Conservation (phyloP, 2,888 invertebrate species). For the Caenorhabditis drosophilae region DNA sequence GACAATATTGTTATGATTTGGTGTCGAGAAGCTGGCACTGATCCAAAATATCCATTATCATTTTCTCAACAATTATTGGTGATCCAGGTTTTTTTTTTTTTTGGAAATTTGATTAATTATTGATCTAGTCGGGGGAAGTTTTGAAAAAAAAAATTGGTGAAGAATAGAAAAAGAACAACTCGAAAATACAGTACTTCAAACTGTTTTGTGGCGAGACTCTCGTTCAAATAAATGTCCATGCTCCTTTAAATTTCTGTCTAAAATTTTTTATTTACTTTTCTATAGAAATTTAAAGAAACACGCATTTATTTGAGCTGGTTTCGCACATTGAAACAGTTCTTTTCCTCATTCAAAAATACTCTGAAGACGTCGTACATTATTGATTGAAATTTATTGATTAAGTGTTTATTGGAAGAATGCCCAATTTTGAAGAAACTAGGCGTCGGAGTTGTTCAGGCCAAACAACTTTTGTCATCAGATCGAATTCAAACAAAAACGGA, state of each 20-base stretch:
- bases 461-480: constrained; percentile 8
- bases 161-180: neutral
- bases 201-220: no score
- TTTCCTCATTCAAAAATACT: neutral
- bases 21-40: constrained; percentile 32
- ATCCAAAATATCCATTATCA: constrained; percentile 15
- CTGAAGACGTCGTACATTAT: no score
- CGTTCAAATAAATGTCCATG: no score
- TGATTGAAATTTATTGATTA: constrained; percentile 3
- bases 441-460: constrained; percentile 8
- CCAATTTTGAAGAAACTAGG: constrained; percentile 14
- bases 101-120: neutral
- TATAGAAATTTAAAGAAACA: neutral
- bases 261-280: neutral
- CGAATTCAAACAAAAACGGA: constrained; percentile 2
- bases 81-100: constrained; percentile 5
- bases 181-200: neutral
- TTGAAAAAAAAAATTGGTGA: neutral
- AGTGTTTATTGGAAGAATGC: constrained; percentile 23
- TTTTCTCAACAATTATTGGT: constrained; percentile 28
- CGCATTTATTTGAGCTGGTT: neutral
- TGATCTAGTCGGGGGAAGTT: neutral
- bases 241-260: no score
- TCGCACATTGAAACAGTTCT: neutral
- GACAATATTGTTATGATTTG: constrained; percentile 32